Evolutionary conservation across 2,888 invertebrate genomes (phyloP).

Genomic region (Catocala sponsa): DNA sequence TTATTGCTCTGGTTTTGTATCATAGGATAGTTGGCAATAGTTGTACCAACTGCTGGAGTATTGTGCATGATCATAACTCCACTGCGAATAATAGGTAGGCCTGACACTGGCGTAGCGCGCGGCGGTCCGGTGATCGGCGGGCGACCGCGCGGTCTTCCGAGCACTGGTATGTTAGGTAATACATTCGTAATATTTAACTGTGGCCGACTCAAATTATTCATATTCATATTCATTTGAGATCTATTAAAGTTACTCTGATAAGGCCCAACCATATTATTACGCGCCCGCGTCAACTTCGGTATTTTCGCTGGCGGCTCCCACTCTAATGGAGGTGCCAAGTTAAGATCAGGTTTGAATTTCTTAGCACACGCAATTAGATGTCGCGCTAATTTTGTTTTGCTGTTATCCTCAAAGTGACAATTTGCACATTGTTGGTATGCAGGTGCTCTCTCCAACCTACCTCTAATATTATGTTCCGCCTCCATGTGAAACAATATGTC

Average conservation of each 20-base stretch:
- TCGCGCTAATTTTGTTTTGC: constrained; percentile 96
- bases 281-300: constrained; percentile 89
- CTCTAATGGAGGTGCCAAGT: constrained; percentile 95
- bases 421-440: constrained; percentile 98
- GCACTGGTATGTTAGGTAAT: constrained; percentile 68
- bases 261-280: constrained; percentile 77
- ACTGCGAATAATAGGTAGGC: constrained; percentile 82
- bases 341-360: constrained; percentile 96
- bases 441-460: constrained; percentile 95
- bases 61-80: constrained; percentile 92
- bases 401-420: constrained; percentile 98
- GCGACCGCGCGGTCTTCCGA: constrained; percentile 83
- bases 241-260: constrained; percentile 84
- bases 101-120: constrained; percentile 73
- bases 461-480: constrained; percentile 95
- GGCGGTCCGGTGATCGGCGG: constrained; percentile 73
- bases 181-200: constrained; percentile 68
- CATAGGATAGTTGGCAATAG: constrained; percentile 80
- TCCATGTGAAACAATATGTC: constrained; percentile 98
- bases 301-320: constrained; percentile 98
- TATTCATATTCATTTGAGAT: constrained; percentile 82
- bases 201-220: constrained; percentile 77
- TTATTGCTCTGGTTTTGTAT: constrained; percentile 73
- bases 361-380: constrained; percentile 97
- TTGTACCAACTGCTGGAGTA: constrained; percentile 77